Evolutionary conservation across 2,888 invertebrate species (phyloP), one percentile per base, ranked within the genome.

Genomic region (Xanthia togata): DNA sequence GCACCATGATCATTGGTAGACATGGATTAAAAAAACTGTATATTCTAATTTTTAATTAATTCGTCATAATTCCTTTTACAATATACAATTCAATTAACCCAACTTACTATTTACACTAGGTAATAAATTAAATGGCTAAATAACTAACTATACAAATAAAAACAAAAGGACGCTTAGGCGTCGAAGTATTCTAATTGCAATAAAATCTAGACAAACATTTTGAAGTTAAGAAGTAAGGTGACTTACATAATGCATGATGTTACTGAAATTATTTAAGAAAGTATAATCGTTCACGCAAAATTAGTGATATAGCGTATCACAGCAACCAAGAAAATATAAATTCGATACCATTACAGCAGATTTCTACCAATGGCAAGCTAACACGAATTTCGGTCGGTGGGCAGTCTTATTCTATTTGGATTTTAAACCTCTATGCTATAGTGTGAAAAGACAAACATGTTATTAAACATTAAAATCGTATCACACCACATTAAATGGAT

Each of bases 281-380:
- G 17, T 64, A 57, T 14, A 14, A 14, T 68, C 0, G 17, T 63
- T 23, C 50, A 31, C 26, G 17, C 3, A 4, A 50, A 50, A 57
- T 26, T 67, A 20, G n/a, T 67, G 20, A 17, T 65, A 9, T 47
- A 41, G 5, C 53, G 79, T 80, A 80, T 83, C 79, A 80, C 79
- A 65, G 79, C 83, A 83, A 80, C 79, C 65, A 65, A 83, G 47
- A 59, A 70, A 70, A 59, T 78, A 60, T 55, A 70, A 65, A 79
- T 69, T 67, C 83, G 60, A 70, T 79, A 65, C 6, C 41, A 60
- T 17, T 55, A 57, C 6, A 57, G 11, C 26, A 63, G 6, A 57
- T 63, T 59, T 60, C 35, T 70, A 8, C 41, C 38, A 79, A 79
- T 79, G 47, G 23, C 26, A 41, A 38, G 59, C 41, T 50, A 47